Conservation (phyloP, 2,888 invertebrate genomes). For the Geotrupes spiniger region DNA sequence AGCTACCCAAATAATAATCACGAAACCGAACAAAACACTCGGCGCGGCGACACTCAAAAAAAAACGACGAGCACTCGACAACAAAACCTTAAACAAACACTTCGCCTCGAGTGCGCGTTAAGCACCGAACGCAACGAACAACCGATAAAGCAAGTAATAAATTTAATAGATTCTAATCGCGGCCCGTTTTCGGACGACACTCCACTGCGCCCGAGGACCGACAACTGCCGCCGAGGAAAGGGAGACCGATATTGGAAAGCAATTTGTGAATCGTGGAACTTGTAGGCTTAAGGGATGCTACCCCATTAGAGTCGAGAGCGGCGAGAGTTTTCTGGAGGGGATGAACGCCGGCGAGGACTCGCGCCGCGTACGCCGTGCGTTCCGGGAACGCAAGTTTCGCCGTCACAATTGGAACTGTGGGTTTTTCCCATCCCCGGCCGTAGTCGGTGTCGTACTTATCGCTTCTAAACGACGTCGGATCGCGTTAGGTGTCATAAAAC, state of each 20-base stretch:
- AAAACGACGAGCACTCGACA: conserved; percentile 17
- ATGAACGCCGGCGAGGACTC: conserved; percentile 17
- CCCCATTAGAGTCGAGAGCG: conserved; percentile 40
- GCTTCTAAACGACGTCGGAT: no score
- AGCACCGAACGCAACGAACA: conserved; percentile 9
- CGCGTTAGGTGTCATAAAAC: no score
- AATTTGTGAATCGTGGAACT: conserved; percentile 50
- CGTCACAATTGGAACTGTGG: conserved; percentile 18
- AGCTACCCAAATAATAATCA: conserved; percentile 5
- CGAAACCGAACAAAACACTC: conserved; percentile 13
- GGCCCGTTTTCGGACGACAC: conserved; percentile 26
- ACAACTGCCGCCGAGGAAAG: conserved; percentile 28
- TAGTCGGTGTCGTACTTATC: no score
- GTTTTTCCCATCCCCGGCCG: conserved; percentile 13
- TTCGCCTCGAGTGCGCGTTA: conserved; percentile 14
- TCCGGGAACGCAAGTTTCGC: conserved; percentile 16
- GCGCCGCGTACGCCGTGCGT: conserved; percentile 11
- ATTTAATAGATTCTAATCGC: conserved; percentile 28
- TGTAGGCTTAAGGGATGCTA: conserved; percentile 41
- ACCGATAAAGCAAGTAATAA: conserved; percentile 17
- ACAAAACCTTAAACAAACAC: conserved; percentile 18
- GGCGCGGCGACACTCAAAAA: conserved; percentile 11
- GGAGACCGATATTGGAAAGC: conserved; percentile 46
- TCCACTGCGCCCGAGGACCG: conserved; percentile 24
- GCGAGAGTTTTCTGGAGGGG: conserved; percentile 32